Percentiles rank a stretch among this genome's conserved stretches.
phyloP scores from a whole-genome alignment of 2,797 vertebrate genomes.

The Orestias chungarensis region DNA sequence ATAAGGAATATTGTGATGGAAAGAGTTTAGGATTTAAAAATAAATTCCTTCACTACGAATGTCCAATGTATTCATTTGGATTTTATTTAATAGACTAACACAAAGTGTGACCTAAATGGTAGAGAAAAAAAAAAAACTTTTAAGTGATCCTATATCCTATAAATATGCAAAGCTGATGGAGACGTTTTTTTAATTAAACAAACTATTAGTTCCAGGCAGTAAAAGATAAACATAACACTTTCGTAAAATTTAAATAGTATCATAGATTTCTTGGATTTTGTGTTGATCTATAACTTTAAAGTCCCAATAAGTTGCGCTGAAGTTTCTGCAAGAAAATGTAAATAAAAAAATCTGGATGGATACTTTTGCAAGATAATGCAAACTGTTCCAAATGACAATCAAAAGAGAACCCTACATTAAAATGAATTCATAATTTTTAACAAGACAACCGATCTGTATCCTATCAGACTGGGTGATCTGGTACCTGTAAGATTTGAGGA shows the following conservation, averaged over 20 bases:
- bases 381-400: too few relatives aligned
- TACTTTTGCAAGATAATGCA: neutral
- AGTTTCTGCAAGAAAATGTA: too few relatives aligned
- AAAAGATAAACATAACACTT: neutral
- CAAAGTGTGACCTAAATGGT: neutral
- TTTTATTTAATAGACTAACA: neutral
- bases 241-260: neutral
- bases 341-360: too few relatives aligned
- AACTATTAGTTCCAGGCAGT: neutral
- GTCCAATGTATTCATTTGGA: neutral
- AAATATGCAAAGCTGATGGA: neutral
- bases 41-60: neutral
- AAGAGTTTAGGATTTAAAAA: too few relatives aligned
- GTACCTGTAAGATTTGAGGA: slow-evolving; percentile 91
- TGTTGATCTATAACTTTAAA: neutral
- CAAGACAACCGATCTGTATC: neutral
- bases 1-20: too few relatives aligned
- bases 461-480: neutral
- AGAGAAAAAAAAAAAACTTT: too few relatives aligned
- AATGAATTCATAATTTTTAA: neutral
- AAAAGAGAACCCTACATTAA: neutral
- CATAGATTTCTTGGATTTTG: too few relatives aligned
- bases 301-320: too few relatives aligned
- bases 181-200: neutral
- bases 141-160: too few relatives aligned